phyloP scores from a whole-genome alignment of 2,797 vertebrate genomes.

The Melopsittacus undulatus region DNA sequence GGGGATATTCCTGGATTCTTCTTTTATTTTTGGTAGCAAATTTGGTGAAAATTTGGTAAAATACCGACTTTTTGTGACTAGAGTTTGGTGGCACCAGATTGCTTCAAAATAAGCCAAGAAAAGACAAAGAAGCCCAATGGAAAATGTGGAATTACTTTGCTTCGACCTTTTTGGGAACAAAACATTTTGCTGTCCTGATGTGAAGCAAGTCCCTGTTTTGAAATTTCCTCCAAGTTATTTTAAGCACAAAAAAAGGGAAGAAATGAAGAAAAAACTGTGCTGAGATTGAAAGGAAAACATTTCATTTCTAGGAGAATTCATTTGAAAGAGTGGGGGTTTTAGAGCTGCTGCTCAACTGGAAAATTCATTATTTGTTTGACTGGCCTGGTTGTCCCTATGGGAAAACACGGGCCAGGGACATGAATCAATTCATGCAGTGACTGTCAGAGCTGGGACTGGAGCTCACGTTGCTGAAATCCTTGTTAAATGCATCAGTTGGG shows the following conservation, averaged over 20 bases:
- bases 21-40: not conserved
- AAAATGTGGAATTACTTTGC: not conserved
- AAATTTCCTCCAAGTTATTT: slow-evolving; percentile 23
- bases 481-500: not conserved
- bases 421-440: not conserved
- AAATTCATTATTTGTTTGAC: slow-evolving; percentile 7
- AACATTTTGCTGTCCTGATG: not conserved
- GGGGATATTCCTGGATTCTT: not conserved
- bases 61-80: not conserved
- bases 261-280: not conserved
- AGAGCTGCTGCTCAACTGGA: slow-evolving; percentile 12
- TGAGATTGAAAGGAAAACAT: slow-evolving; percentile 29
- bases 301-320: slow-evolving; percentile 26
- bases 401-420: not conserved
- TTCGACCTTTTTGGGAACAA: not conserved
- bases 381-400: not conserved
- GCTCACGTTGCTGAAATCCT: not conserved
- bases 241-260: not conserved
- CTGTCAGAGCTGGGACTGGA: not conserved
- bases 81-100: not conserved
- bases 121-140: not conserved
- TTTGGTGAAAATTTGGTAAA: not conserved
- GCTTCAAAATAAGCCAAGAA: not conserved
- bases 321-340: not conserved
- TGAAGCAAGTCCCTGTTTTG: not conserved